Conservation (phyloP, 2,113 vertebrate species). For the Cyprinodon variegatus region DNA sequence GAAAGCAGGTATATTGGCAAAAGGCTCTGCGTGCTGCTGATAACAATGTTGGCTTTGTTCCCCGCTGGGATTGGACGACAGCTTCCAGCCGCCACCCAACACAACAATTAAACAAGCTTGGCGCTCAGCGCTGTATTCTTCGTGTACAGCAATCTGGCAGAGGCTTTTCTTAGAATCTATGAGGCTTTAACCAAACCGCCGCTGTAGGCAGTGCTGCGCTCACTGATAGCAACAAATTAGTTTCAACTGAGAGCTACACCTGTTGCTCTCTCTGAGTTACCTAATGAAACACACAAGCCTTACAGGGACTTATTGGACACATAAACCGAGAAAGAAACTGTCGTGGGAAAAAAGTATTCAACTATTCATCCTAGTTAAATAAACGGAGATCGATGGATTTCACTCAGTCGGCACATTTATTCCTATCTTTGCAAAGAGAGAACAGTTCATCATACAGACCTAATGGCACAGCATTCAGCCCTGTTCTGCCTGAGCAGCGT, state of each 20-base stretch:
- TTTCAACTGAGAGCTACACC: conserved; percentile 56
- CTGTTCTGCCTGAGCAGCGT: no score
- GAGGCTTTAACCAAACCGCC: conserved; percentile 39
- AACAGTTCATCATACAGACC: no score
- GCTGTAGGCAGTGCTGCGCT: conserved; percentile 51
- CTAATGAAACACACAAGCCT: conserved; percentile 29
- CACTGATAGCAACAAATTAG: conserved; percentile 64
- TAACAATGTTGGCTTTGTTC: conserved; percentile 76
- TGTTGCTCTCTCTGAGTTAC: conserved; percentile 51
- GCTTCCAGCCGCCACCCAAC: conserved; percentile 52
- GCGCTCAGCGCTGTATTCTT: conserved; percentile 27
- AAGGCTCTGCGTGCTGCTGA: conserved; percentile 62
- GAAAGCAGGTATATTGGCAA: conserved; percentile 73
- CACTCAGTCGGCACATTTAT: no score
- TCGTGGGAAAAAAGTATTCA: no score
- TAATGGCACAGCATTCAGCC: no score
- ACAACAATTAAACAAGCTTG: conserved; percentile 70
- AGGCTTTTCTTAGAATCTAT: conserved; percentile 51
- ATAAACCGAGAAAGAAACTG: background rate
- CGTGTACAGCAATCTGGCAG: conserved; percentile 45
- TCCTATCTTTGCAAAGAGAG: no score
- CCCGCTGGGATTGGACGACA: conserved; percentile 64
- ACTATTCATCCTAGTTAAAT: no score
- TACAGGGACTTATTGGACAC: background rate
- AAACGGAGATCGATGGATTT: no score